A percentile compares a stretch with the other conserved stretches of the same genome.
Conservation (phyloP, 2,113 vertebrate genomes). For the Dipodomys merriami region DNA sequence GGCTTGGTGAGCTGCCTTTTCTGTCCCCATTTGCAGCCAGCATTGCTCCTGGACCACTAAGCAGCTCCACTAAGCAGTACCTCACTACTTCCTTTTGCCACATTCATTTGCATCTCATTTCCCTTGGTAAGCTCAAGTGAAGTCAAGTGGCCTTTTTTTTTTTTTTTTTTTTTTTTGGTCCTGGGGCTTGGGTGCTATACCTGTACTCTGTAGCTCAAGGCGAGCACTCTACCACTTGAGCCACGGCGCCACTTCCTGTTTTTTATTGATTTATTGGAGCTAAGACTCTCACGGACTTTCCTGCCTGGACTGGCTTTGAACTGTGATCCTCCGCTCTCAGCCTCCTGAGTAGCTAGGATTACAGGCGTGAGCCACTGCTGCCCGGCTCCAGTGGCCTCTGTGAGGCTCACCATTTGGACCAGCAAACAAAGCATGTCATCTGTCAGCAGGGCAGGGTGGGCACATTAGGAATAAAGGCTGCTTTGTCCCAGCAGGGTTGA, state of each 20-base stretch:
- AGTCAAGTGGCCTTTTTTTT: neutral
- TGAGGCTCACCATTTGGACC: neutral
- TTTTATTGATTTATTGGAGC: no score
- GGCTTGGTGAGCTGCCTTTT: neutral
- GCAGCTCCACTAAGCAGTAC: neutral
- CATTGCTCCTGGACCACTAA: neutral
- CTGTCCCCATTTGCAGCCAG: neutral
- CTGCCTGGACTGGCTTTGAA: no score
- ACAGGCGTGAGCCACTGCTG: no score
- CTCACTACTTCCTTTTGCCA: neutral
- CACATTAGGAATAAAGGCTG: slow-evolving; percentile 5
- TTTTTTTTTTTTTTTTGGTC: no score
- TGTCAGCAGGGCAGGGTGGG: neutral
- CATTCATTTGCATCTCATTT: neutral
- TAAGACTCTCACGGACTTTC: no score
- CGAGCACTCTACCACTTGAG: no score
- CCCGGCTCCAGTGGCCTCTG: neutral
- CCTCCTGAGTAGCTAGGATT: no score
- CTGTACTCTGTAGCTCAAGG: no score
- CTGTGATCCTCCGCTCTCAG: no score
- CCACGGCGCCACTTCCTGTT: no score
- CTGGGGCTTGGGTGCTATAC: no score
- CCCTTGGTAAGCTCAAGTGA: neutral
- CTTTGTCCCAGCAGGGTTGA: slow-evolving; percentile 16
- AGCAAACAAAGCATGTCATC: neutral